phyloP scores from a whole-genome alignment of 2,797 vertebrate genomes.

The Poeciliopsis paucimaculata region DNA sequence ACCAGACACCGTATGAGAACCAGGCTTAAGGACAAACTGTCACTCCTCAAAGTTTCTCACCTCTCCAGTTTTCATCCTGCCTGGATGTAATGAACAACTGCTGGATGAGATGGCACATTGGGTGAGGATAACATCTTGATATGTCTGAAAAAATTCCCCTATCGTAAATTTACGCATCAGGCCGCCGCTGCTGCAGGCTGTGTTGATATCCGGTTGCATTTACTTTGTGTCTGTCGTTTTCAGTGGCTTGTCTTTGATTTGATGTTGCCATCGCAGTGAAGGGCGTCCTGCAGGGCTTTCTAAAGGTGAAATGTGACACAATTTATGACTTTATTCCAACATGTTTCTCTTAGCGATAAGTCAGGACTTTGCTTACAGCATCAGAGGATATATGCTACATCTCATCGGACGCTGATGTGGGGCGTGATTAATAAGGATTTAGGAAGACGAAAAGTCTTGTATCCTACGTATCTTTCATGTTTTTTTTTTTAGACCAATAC shows the following conservation, averaged over 20 bases:
- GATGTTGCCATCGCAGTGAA: constrained; percentile 17
- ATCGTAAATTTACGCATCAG: constrained; percentile 53
- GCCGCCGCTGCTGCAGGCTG: constrained; percentile 35
- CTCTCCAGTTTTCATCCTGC: constrained; percentile 1
- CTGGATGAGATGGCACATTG: constrained; percentile 33
- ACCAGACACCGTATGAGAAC: neutral
- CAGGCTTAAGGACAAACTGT: constrained; percentile 3
- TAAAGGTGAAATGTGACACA: constrained; percentile 4
- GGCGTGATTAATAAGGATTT: neutral
- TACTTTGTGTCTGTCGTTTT: neutral
- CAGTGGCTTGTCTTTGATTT: constrained; percentile 9
- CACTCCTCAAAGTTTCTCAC: constrained; percentile 15
- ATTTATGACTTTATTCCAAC: neutral
- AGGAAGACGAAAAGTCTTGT: neutral
- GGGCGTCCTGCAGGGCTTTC: constrained; percentile 24
- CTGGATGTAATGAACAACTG: constrained; percentile 46
- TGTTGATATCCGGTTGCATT: constrained; percentile 24
- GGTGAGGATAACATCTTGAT: constrained; percentile 48
- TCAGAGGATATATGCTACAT: neutral
- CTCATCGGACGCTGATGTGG: neutral
- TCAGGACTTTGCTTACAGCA: neutral
- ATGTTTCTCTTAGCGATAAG: constrained; percentile 3
- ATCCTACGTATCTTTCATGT: neutral
- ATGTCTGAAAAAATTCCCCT: constrained; percentile 41
- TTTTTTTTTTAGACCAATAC: neutral